Percentiles rank a stretch among this genome's conserved stretches.
Evolutionary conservation across 2,113 vertebrate species (phyloP).

Genomic region (Triplophysa siluroides): DNA sequence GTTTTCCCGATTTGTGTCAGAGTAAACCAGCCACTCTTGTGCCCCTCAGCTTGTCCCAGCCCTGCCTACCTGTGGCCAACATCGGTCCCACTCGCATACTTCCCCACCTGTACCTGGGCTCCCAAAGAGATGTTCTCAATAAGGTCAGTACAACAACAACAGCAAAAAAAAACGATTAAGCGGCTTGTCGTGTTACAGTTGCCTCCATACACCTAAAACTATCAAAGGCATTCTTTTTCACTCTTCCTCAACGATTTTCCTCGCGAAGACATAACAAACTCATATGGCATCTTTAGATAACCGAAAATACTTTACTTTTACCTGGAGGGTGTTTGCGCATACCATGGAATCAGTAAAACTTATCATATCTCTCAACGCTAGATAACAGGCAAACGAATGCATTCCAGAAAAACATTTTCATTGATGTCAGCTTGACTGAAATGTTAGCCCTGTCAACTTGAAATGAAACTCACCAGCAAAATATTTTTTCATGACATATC

Average conservation of each 20-base stretch:
- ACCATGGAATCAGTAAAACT: not conserved
- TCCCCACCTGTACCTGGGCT: constrained; percentile 95
- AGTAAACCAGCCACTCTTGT: constrained; percentile 86
- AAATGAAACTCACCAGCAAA: constrained; percentile 8
- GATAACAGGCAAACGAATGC: not conserved
- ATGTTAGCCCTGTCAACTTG: constrained; percentile 35
- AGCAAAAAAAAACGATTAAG: too few relatives aligned
- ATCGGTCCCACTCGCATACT: constrained; percentile 93
- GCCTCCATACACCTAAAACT: not conserved
- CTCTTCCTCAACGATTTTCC: not conserved
- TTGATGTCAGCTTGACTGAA: constrained; percentile 12
- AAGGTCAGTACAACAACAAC: constrained; percentile 73
- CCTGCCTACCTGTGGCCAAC: constrained; percentile 90
- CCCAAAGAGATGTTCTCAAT: constrained; percentile 96
- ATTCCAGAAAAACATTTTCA: constrained; percentile 23
- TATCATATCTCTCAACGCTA: not conserved
- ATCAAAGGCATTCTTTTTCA: too few relatives aligned
- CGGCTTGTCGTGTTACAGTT: not conserved
- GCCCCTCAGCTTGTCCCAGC: constrained; percentile 95
- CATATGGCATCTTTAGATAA: not conserved
- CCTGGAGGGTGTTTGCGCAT: constrained; percentile 10
- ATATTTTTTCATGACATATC: not conserved
- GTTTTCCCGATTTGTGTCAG: constrained; percentile 92
- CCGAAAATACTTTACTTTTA: constrained; percentile 10
- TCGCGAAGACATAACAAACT: constrained; percentile 15